phyloP scores from a whole-genome alignment of 2,113 vertebrate genomes.

The Channa argus region DNA sequence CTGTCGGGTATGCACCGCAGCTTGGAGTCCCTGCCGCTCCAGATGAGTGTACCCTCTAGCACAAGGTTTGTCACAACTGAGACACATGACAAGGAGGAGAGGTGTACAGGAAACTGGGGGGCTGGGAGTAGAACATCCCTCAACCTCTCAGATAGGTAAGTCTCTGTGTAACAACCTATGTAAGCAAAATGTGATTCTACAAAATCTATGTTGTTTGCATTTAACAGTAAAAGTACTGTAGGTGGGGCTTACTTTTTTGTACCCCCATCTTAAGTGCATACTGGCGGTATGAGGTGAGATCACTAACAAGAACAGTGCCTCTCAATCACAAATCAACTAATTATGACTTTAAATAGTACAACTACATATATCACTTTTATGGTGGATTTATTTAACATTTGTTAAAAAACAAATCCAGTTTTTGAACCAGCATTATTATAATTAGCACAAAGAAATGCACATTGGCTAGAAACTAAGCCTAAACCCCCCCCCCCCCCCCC shows the following conservation, averaged over 20 bases:
- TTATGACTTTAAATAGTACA: too few relatives aligned
- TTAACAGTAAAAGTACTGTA: background rate
- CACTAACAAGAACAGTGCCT: background rate
- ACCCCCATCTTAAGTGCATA: too few relatives aligned
- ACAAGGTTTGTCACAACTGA: slow-evolving; percentile 75
- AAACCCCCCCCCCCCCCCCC: too few relatives aligned
- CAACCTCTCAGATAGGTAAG: slow-evolving; percentile 76
- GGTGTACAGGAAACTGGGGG: slow-evolving; percentile 80
- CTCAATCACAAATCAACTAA: background rate
- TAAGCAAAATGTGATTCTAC: background rate
- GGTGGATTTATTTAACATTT: too few relatives aligned
- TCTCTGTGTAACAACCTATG: background rate
- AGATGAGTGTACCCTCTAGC: slow-evolving; percentile 91
- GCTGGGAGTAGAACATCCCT: slow-evolving; percentile 77
- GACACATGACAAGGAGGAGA: slow-evolving; percentile 64
- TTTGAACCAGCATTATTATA: too few relatives aligned
- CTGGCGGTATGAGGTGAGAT: background rate
- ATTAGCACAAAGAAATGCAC: too few relatives aligned
- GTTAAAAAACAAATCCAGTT: too few relatives aligned
- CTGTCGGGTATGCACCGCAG: slow-evolving; percentile 93
- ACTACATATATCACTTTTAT: too few relatives aligned
- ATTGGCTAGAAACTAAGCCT: too few relatives aligned
- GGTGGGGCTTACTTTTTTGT: too few relatives aligned
- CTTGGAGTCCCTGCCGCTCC: slow-evolving; percentile 96
- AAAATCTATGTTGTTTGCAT: background rate